Conservation (phyloP, 2,113 vertebrate species). For the Cariama cristata region DNA sequence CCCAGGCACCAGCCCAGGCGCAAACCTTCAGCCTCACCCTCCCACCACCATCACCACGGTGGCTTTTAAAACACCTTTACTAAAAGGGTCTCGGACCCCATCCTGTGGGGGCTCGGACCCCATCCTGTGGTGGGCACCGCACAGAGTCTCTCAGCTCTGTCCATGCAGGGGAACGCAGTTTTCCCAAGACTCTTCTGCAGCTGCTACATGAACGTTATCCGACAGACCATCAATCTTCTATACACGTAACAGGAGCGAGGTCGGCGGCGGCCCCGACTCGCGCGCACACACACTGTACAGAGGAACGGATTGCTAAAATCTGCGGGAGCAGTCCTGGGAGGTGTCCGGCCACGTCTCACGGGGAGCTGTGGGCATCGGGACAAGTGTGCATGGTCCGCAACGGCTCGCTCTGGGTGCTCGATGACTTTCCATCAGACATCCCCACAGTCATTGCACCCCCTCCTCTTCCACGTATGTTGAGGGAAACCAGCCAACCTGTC, state of each 20-base stretch:
- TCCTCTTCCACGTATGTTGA: constrained; percentile 98
- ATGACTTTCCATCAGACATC: not conserved
- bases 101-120: not conserved
- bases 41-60: not conserved
- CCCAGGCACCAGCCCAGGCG: not conserved
- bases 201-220: not conserved
- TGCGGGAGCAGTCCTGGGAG: not conserved
- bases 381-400: constrained; percentile 51
- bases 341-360: not conserved
- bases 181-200: not conserved
- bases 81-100: not conserved
- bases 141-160: constrained; percentile 45
- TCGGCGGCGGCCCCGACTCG: not conserved
- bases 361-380: not conserved
- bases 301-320: not conserved
- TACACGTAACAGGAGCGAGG: constrained; percentile 40
- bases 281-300: not conserved
- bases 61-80: not conserved
- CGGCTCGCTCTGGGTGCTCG: constrained; percentile 44
- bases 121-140: not conserved
- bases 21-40: not conserved
- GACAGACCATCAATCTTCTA: constrained; percentile 70
- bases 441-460: constrained; percentile 81
- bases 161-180: not conserved
- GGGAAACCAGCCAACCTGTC: constrained; percentile 97